These are phyloP conservation scores for Tachina fera DNA, from an alignment of 2,888 invertebrate genomes.

Conservation along the genomic window DNA sequence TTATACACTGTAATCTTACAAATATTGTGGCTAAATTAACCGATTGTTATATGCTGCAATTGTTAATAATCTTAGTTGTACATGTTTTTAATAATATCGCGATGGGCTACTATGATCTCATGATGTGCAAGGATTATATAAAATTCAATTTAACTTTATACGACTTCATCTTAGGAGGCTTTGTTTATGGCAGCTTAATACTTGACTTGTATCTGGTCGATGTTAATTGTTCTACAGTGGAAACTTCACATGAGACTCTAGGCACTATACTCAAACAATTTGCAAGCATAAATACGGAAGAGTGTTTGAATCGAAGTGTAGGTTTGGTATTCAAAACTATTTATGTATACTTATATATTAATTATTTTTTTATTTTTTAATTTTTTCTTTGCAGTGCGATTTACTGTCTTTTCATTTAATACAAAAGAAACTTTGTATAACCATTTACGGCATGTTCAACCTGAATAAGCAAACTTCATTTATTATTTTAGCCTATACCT, in stretches of 20 bases:
- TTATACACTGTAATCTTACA: conserved; percentile 26
- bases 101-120: conserved; percentile 50
- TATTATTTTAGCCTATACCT: conserved; percentile 37
- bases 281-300: background rate
- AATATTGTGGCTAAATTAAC: conserved; percentile 30
- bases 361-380: background rate
- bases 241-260: conserved; percentile 3
- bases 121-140: conserved; percentile 19
- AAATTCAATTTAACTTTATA: conserved; percentile 29
- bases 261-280: conserved; percentile 5
- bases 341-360: no score
- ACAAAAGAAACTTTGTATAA: conserved; percentile 23
- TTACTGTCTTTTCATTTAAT: conserved; percentile 45
- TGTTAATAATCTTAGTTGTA: conserved; percentile 19
- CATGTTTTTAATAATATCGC: conserved; percentile 47
- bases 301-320: conserved; percentile 38
- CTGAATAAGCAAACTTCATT: conserved; percentile 46
- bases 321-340: conserved; percentile 8
- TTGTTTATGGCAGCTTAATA: conserved; percentile 5
- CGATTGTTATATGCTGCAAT: conserved; percentile 45
- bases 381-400: conserved; percentile 39
- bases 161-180: conserved; percentile 5
- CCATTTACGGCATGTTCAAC: conserved; percentile 51
- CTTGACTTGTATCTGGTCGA: conserved; percentile 47
- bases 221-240: conserved; percentile 32